Base-by-base conservation (phyloP, 2,797 vertebrate species). In the Corythornis leucogaster region DNA sequence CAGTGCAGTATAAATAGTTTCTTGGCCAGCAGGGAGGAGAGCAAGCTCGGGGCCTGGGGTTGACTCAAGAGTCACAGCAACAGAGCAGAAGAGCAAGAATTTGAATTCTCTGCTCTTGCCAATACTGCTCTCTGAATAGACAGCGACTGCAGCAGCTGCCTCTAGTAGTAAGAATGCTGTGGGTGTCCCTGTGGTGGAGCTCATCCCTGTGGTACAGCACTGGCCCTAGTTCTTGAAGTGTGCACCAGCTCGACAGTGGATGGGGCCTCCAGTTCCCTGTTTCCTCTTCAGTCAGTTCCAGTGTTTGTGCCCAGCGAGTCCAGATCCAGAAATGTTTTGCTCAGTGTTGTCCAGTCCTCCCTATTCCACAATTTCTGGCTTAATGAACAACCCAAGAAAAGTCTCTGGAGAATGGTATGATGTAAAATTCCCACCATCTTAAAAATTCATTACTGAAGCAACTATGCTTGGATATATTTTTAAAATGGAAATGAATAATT, bases 401-500 rank as follows among this genome's bases (percentile, higher is more conserved):
- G 54, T 59, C 93, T 93, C 93, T 31, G 7, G 80, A 83, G 93
- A 70, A 43, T 21, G 55, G 22, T 21, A 28, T 20, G 42, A 73
- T 87, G 59, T 70, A 92, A 94, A 96, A 93, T 61, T 88, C 76
- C 55, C 80, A 90, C 17, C 50, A 48, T 64, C 84, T 95, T 80
- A 94, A 95, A 96, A 92, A 97, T 94, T 86, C 85, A 96, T 93
- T 80, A 70, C 80, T 80, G 58, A 94, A 88, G 84, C 85, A 87
- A 91, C 80, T 80, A 46, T 77, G 79, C 68, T 90, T 75, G 76
- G 66, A 89, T 93, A 86, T 93, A 85, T 90, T 92, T 92, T 93
- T 74, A 15, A 92, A 96, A 94, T 74, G 63, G 85, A 67, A 87
- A 93, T 96, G 7, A 96, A 96, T 96, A 96, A 95, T 96, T 96